Conservation (phyloP, 2,113 vertebrate genomes). For the Tupaia tana region DNA sequence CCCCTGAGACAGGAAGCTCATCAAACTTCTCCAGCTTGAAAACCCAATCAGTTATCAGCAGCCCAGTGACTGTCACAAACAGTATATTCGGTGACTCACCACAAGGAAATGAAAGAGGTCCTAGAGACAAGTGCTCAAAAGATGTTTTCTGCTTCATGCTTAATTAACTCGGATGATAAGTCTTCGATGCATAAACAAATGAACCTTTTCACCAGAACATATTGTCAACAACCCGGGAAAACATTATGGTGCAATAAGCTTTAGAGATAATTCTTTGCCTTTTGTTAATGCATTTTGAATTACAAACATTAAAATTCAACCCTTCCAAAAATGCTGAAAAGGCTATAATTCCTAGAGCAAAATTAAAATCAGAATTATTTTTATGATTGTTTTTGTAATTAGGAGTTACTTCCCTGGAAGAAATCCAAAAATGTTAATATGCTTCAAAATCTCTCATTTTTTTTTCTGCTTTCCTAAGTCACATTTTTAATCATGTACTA, state of each 20-base stretch:
- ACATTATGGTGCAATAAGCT: slow-evolving; percentile 40
- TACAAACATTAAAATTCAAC: slow-evolving; percentile 46
- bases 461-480: neutral
- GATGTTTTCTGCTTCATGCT: slow-evolving; percentile 72
- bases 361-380: slow-evolving; percentile 66
- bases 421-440: slow-evolving; percentile 9
- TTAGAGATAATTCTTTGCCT: slow-evolving; percentile 55
- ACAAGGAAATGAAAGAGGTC: slow-evolving; percentile 36
- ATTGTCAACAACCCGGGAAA: slow-evolving; percentile 64
- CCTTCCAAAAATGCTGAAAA: slow-evolving; percentile 51
- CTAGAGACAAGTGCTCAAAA: slow-evolving; percentile 39
- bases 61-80: neutral
- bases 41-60: slow-evolving; percentile 27
- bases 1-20: slow-evolving; percentile 40
- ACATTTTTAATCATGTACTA: slow-evolving; percentile 1
- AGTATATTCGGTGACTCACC: slow-evolving; percentile 1
- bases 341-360: slow-evolving; percentile 34
- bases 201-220: slow-evolving; percentile 64
- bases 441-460: slow-evolving; percentile 10
- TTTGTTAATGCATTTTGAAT: slow-evolving; percentile 60
- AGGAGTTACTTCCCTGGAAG: slow-evolving; percentile 12
- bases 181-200: slow-evolving; percentile 66
- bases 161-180: slow-evolving; percentile 71
- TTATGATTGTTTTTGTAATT: slow-evolving; percentile 46
- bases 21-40: slow-evolving; percentile 51